Conservation (phyloP, 1,140 invertebrate species). For the Centruroides sculpturatus region DNA sequence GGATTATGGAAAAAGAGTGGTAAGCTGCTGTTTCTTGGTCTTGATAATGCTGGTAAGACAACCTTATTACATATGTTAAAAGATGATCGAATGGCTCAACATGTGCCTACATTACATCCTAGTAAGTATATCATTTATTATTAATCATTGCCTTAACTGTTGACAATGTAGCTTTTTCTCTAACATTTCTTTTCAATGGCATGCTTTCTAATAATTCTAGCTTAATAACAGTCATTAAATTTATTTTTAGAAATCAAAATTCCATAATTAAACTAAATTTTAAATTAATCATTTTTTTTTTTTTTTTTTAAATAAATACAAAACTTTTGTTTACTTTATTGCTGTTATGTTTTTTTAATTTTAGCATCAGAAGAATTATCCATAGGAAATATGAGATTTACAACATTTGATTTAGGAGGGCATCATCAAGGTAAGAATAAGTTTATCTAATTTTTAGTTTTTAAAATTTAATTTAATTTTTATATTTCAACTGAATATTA, state of each 20-base stretch:
- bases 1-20: constrained; percentile 93
- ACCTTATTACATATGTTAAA: constrained; percentile 98
- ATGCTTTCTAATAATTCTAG: background rate
- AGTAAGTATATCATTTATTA: constrained; percentile 29
- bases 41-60: constrained; percentile 99
- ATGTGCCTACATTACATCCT: constrained; percentile 97
- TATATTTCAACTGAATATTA: background rate
- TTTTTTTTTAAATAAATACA: no score
- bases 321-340: no score
- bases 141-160: background rate
- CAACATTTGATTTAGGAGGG: constrained; percentile 98
- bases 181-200: background rate
- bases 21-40: constrained; percentile 90
- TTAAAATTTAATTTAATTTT: background rate
- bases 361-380: constrained; percentile 96
- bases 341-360: constrained; percentile 16
- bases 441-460: background rate
- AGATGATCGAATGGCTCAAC: constrained; percentile 96
- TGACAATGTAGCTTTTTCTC: background rate
- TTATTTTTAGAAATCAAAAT: no score
- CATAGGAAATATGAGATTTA: constrained; percentile 98
- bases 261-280: no score
- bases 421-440: constrained; percentile 58
- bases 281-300: no score
- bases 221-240: background rate